These are phyloP conservation scores for Elgaria multicarinata DNA, from an alignment of 2,113 vertebrate species.

Conservation along the genomic window DNA sequence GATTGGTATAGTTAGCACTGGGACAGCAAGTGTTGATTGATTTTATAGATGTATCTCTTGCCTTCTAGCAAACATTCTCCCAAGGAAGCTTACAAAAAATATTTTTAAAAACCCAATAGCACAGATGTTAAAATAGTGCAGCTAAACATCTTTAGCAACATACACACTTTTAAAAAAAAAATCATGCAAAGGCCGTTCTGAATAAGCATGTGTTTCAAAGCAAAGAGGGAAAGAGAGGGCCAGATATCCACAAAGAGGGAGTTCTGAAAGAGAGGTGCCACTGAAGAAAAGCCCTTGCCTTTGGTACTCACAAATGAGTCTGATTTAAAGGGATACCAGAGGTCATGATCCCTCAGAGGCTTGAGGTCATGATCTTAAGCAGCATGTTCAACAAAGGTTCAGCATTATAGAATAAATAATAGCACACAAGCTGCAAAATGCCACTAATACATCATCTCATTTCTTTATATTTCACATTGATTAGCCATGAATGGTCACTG, in stretches of 20 bases:
- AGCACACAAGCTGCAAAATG: not conserved
- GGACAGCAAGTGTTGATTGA: too few species aligned
- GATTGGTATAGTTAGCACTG: too few species aligned
- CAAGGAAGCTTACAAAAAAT: too few species aligned
- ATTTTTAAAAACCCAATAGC: not conserved
- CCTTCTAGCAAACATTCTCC: not conserved
- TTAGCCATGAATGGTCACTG: not conserved
- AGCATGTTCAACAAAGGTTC: not conserved
- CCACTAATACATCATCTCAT: not conserved
- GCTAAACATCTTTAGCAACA: not conserved
- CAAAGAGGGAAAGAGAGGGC: not conserved
- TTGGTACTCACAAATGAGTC: too few species aligned
- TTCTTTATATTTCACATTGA: not conserved
- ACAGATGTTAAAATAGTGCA: not conserved
- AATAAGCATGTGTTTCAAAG: not conserved
- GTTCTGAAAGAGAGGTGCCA: too few species aligned
- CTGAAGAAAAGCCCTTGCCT: too few species aligned
- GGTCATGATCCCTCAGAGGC: too few species aligned
- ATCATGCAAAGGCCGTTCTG: not conserved
- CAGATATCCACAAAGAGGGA: too few species aligned
- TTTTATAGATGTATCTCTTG: not conserved
- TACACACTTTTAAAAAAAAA: not conserved
- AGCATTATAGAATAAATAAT: not conserved
- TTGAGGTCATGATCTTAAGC: not conserved
- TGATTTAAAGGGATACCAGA: too few species aligned